Evolutionary conservation across 2,888 invertebrate genomes (phyloP).

Genomic region (Erebia palarica): DNA sequence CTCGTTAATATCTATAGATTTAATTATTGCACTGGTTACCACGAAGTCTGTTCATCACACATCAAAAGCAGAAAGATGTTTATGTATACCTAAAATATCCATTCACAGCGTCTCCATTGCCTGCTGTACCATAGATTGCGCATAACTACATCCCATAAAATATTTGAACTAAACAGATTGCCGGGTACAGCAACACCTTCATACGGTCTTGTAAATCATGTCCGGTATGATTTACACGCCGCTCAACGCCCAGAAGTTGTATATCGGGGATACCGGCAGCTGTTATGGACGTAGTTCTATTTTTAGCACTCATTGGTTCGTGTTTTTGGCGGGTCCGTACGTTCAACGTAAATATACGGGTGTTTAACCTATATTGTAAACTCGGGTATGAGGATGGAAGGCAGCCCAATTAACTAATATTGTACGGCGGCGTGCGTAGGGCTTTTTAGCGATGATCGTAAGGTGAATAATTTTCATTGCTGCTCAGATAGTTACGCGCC

Average conservation of each 20-base stretch:
- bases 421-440: not conserved
- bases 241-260: constrained; percentile 30
- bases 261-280: constrained; percentile 33
- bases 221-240: constrained; percentile 29
- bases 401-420: not conserved
- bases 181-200: constrained; percentile 15
- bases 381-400: constrained; percentile 25
- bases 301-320: constrained; percentile 39
- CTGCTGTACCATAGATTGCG: not conserved
- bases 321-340: constrained; percentile 43
- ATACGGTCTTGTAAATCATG: constrained; percentile 18
- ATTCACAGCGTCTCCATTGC: not conserved
- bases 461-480: no score
- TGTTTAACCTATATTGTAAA: constrained; percentile 46
- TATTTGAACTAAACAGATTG: constrained; percentile 16
- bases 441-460: not conserved
- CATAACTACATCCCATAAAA: constrained; percentile 8
- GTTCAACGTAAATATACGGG: constrained; percentile 39
- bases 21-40: no score
- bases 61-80: no score
- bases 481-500: no score
- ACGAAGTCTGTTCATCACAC: no score
- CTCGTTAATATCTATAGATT: no score
- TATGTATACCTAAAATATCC: not conserved
- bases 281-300: constrained; percentile 35